Evolutionary conservation across 2,797 vertebrate species (phyloP).

Genomic region (Octomys mimax): DNA sequence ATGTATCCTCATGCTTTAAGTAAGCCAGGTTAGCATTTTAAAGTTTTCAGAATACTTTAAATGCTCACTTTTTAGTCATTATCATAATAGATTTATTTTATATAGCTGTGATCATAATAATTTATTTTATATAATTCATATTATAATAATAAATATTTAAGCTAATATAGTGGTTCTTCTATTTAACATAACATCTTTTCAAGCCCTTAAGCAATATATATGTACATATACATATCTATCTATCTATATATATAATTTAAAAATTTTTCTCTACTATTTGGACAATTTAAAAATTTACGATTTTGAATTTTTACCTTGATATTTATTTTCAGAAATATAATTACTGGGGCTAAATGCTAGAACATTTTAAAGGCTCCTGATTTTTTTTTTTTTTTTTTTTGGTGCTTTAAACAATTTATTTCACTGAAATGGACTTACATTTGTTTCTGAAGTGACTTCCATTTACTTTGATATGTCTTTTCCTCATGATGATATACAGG

Average conservation of each 20-base stretch:
- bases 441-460: too few species aligned
- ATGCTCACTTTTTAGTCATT: constrained; percentile 27
- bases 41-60: constrained; percentile 48
- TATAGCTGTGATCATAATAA: constrained; percentile 5
- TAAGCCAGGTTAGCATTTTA: constrained; percentile 53
- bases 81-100: constrained; percentile 53
- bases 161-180: neutral
- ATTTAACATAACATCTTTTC: constrained; percentile 32
- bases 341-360: constrained; percentile 38
- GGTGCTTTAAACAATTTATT: too few species aligned
- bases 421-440: too few species aligned
- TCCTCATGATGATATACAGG: too few species aligned
- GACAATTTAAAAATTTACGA: constrained; percentile 43
- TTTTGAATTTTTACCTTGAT: constrained; percentile 48
- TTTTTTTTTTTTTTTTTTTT: too few species aligned
- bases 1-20: neutral
- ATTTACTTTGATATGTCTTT: too few species aligned
- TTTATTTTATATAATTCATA: constrained; percentile 17
- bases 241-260: constrained; percentile 22
- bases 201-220: constrained; percentile 27
- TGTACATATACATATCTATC: constrained; percentile 25
- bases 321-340: constrained; percentile 68
- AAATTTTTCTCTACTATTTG: neutral
- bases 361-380: constrained; percentile 21
- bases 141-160: constrained; percentile 59